These are phyloP conservation scores for Dasysyrphus tricinctus DNA, from an alignment of 2,888 invertebrate genomes.

Conservation along the genomic window DNA sequence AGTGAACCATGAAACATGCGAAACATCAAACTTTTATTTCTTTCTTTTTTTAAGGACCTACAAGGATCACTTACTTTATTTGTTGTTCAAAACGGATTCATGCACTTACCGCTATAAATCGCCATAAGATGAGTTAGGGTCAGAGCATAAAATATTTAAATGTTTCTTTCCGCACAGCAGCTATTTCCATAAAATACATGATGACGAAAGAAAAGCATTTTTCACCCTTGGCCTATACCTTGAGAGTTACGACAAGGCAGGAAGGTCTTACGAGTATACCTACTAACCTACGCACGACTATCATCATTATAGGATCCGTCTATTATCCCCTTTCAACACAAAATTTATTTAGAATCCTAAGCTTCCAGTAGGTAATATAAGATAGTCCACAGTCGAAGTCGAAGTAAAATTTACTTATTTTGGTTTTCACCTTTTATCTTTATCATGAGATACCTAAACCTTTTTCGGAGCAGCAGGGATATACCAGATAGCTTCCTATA, in stretches of 20 bases:
- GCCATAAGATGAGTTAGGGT: conserved; percentile 26
- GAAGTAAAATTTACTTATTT: conserved; percentile 57
- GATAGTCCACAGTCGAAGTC: conserved; percentile 42
- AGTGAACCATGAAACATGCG: conserved; percentile 45
- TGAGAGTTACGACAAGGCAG: conserved; percentile 9
- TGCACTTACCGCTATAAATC: conserved; percentile 36
- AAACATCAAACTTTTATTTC: conserved; percentile 58
- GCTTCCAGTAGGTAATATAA: neutral
- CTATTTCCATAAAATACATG: conserved; percentile 67
- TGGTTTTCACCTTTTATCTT: conserved; percentile 34
- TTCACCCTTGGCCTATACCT: conserved; percentile 24
- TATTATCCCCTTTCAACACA: conserved; percentile 30
- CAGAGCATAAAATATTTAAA: conserved; percentile 66
- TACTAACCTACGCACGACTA: neutral
- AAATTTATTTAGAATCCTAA: conserved; percentile 11
- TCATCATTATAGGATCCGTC: conserved; percentile 7
- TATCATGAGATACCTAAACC: conserved; percentile 12
- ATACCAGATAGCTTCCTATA: conserved; percentile 21
- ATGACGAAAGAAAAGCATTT: conserved; percentile 24
- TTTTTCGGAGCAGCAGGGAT: neutral
- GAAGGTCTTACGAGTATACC: neutral
- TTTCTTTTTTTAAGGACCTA: conserved; percentile 52
- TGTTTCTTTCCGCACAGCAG: conserved; percentile 58
- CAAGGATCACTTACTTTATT: conserved; percentile 65
- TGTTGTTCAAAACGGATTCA: conserved; percentile 40